Evolutionary conservation across 1,140 invertebrate species (phyloP).

Genomic region (Mya arenaria): DNA sequence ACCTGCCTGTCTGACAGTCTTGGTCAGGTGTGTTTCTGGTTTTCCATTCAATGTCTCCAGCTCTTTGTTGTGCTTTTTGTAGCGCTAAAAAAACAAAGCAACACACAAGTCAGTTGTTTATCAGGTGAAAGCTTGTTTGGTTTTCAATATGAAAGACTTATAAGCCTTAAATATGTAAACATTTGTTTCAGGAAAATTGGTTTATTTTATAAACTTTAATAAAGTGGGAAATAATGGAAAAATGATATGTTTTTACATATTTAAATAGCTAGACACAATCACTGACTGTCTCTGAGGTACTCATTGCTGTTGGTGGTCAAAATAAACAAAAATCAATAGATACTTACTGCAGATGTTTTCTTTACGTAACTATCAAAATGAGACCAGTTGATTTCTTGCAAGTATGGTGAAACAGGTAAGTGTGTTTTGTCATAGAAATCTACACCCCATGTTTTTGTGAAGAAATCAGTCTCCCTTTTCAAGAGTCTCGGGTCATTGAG

Average conservation of each 20-base stretch:
- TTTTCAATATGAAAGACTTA: no score
- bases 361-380: constrained; percentile 95
- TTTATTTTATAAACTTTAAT: no score
- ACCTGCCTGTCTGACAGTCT: constrained; percentile 52
- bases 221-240: no score
- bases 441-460: constrained; percentile 99
- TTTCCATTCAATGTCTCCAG: constrained; percentile 3
- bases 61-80: constrained; percentile 41
- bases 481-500: constrained; percentile 96
- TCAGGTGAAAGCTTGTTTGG: no score
- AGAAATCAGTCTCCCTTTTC: constrained; percentile 88
- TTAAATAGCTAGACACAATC: no score
- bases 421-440: constrained; percentile 89
- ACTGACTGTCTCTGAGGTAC: no score
- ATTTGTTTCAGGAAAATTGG: no score
- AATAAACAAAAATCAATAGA: no score
- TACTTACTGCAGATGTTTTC: constrained; percentile 80
- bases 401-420: constrained; percentile 89
- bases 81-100: constrained; percentile 49
- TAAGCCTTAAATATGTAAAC: no score
- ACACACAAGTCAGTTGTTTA: no score
- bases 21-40: constrained; percentile 30
- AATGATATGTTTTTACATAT: no score
- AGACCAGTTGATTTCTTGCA: constrained; percentile 91
- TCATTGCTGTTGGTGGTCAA: no score